Evolutionary conservation across 2,113 vertebrate genomes (phyloP).

Genomic region (Ophthalmolycus amberensis): DNA sequence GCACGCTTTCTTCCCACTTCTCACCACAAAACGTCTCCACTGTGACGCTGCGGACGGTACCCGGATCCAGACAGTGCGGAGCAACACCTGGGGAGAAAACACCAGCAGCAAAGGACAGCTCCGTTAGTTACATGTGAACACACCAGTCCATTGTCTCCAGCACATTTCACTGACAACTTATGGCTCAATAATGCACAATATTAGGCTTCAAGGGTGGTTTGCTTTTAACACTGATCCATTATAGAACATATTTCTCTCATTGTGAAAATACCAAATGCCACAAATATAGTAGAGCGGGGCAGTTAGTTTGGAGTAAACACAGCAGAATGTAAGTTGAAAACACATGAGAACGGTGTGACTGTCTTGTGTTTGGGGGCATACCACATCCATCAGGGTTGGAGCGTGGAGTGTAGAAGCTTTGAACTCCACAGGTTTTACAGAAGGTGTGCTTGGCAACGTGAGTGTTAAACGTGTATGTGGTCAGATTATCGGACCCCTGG

Average conservation of each 20-base stretch:
- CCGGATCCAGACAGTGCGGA: constrained; percentile 93
- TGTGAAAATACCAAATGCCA: background rate
- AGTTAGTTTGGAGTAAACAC: constrained; percentile 27
- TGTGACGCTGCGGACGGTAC: constrained; percentile 86
- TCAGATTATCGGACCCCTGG: constrained; percentile 91
- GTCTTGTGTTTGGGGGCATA: constrained; percentile 37
- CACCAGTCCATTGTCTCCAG: background rate
- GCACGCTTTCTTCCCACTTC: constrained; percentile 93
- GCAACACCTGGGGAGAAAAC: constrained; percentile 86
- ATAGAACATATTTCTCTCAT: background rate
- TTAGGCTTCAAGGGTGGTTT: background rate
- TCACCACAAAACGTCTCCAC: constrained; percentile 90
- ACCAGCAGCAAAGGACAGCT: background rate
- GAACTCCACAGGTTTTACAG: constrained; percentile 96
- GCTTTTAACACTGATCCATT: background rate
- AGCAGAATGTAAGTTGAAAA: constrained; percentile 16
- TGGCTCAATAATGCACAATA: background rate
- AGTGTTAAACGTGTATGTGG: constrained; percentile 94
- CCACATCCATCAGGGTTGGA: constrained; percentile 95
- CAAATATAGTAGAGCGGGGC: background rate
- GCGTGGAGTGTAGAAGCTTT: constrained; percentile 96
- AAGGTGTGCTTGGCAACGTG: constrained; percentile 92
- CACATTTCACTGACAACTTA: background rate
- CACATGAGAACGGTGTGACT: background rate
- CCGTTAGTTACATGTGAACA: background rate